These are phyloP conservation scores for Pteropus alecto DNA, from an alignment of 2,113 vertebrate species.

Conservation along the genomic window DNA sequence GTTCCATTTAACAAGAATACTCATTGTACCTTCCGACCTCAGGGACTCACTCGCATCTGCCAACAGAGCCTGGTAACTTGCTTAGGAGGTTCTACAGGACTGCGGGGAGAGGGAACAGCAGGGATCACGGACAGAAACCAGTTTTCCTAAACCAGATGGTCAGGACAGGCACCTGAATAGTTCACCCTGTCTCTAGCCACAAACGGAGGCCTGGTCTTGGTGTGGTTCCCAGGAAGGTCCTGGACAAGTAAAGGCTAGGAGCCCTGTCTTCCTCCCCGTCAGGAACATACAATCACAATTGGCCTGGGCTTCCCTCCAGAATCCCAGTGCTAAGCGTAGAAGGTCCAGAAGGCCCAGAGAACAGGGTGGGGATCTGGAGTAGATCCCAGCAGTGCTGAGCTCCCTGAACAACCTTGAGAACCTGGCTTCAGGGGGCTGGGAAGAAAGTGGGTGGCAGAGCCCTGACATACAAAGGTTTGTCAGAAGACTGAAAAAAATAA, in stretches of 20 bases:
- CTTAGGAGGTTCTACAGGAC: neutral
- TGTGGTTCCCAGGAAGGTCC: slow-evolving; percentile 29
- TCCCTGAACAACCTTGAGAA: neutral
- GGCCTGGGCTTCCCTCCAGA: slow-evolving; percentile 48
- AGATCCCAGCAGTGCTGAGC: slow-evolving; percentile 16
- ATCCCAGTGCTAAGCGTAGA: neutral
- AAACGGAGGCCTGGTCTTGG: neutral
- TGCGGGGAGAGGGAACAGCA: neutral
- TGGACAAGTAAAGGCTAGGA: neutral
- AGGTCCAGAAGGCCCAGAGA: slow-evolving; percentile 36
- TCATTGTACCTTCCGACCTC: neutral
- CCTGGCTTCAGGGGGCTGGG: neutral
- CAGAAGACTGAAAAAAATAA: neutral
- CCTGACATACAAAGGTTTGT: neutral
- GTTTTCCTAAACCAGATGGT: slow-evolving; percentile 7
- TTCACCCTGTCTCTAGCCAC: neutral
- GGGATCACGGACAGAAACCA: neutral
- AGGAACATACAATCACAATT: neutral
- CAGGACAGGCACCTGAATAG: neutral
- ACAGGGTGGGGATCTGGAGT: slow-evolving; percentile 10
- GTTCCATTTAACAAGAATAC: neutral
- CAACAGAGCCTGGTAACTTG: neutral
- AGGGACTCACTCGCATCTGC: neutral
- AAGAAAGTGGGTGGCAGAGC: neutral
- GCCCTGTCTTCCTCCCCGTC: slow-evolving; percentile 5